Evolutionary conservation across 2,797 vertebrate species (phyloP), one percentile per base, ranked within the genome.

Genomic region (Esox masquinongy): DNA sequence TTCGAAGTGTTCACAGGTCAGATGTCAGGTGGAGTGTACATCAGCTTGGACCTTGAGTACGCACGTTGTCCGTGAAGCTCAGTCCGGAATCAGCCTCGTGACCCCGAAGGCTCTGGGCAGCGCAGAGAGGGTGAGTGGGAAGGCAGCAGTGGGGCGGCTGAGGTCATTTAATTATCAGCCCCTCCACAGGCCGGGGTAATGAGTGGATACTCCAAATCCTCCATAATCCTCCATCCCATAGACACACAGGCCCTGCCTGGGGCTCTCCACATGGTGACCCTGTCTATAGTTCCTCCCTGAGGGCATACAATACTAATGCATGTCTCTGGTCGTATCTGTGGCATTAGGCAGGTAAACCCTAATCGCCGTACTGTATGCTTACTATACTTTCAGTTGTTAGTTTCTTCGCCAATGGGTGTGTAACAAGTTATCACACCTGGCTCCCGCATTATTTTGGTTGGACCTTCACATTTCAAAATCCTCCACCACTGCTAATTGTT

Each of bases 131-230:
- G 78, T 84, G 68, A 16, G 15, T 64, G 47, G 19, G 77, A 76
- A 78, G 84, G 63, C 85, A 82, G 80, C 9, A 75, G 82, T 74
- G 2, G 77, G 80, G 86, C 89, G 1, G 85, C 87, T 80, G 82
- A 90, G 90, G 89, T 94, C 90, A 93, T 92, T 94, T 88, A 93
- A 94, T 94, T 93, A 92, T 78, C 84, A 86, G 84, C 82, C 83
- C 83, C 87, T 89, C 80, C 80, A 86, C 49, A 73, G 88, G 80
- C 83, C 82, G 79, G 80, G 87, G 89, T 91, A 93, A 94, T 93
- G 92, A 91, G 88, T 85, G 85, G 29, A 31, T 83, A 88, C 79
- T 87, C 84, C 82, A 93, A 93, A 94, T 93, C 92, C 88, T 66
- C 63, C 39, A 88, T 94, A 93, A 94, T 94, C 91, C 88, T 70